These are phyloP conservation scores for Noctua pronuba DNA, from an alignment of 2,888 invertebrate genomes.

Conservation along the genomic window DNA sequence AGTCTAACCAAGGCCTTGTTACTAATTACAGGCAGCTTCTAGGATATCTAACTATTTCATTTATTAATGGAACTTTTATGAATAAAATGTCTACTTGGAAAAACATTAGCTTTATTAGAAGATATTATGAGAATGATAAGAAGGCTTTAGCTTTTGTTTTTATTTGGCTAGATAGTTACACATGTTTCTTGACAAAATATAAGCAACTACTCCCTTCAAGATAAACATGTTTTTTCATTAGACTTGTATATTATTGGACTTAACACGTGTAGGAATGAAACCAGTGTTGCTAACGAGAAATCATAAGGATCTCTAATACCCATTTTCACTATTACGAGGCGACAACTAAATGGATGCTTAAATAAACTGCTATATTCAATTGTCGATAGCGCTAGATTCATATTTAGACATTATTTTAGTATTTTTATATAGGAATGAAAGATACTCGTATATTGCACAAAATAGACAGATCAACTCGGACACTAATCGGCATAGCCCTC, in stretches of 20 bases:
- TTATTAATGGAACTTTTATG: background rate
- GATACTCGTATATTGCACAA: background rate
- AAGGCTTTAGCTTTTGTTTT: background rate
- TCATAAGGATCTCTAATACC: background rate
- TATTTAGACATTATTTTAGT: background rate
- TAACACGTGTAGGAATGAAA: background rate
- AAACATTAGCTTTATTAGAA: constrained; percentile 18
- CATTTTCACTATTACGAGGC: background rate
- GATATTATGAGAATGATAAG: background rate
- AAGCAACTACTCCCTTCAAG: background rate
- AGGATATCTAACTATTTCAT: background rate
- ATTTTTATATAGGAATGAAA: background rate
- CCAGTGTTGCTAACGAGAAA: constrained; percentile 9
- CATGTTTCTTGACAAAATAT: background rate
- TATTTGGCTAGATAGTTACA: background rate
- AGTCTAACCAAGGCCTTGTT: background rate
- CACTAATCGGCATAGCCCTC: too few relatives aligned
- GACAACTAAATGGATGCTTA: background rate
- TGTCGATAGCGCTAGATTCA: background rate
- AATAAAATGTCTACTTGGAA: background rate
- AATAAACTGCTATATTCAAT: background rate
- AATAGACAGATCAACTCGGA: background rate
- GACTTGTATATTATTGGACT: background rate
- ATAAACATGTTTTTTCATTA: background rate
- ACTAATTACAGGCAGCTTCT: background rate